Conservation (phyloP, 2,888 invertebrate genomes). For the Julus scandinavius region DNA sequence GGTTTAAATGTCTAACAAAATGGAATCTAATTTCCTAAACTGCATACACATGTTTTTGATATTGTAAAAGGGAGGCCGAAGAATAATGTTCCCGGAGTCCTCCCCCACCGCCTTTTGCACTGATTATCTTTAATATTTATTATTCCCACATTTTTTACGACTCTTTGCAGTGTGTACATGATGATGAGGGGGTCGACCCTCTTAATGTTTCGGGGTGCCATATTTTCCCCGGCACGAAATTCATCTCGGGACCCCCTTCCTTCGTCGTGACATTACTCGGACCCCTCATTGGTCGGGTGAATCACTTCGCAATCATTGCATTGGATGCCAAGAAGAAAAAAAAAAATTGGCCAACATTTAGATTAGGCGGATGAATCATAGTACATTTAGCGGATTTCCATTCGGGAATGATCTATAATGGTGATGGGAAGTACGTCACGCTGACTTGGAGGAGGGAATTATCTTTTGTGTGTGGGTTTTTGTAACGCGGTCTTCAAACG, state of each 20-base stretch:
- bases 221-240: background rate
- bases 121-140: slow-evolving; percentile 42
- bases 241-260: slow-evolving; percentile 27
- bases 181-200: slow-evolving; percentile 42
- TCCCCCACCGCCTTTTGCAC: background rate
- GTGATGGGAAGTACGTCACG: slow-evolving; percentile 39
- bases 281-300: slow-evolving; percentile 39
- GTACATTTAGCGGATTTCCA: slow-evolving; percentile 35
- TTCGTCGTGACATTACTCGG: background rate
- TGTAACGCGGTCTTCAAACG: slow-evolving; percentile 23
- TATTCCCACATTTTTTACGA: slow-evolving; percentile 35
- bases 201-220: slow-evolving; percentile 9
- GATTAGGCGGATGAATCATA: slow-evolving; percentile 24
- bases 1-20: slow-evolving; percentile 39
- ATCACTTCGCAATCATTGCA: background rate
- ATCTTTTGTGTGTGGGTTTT: slow-evolving; percentile 19
- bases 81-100: background rate
- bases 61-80: background rate
- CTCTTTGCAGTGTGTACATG: background rate
- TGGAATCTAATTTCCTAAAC: slow-evolving; percentile 39
- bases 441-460: slow-evolving; percentile 30
- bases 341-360: slow-evolving; percentile 10
- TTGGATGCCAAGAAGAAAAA: background rate
- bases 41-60: slow-evolving; percentile 33
- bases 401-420: slow-evolving; percentile 39